Evolutionary conservation across 2,888 invertebrate species (phyloP).

Genomic region (Girardia tigrina): DNA sequence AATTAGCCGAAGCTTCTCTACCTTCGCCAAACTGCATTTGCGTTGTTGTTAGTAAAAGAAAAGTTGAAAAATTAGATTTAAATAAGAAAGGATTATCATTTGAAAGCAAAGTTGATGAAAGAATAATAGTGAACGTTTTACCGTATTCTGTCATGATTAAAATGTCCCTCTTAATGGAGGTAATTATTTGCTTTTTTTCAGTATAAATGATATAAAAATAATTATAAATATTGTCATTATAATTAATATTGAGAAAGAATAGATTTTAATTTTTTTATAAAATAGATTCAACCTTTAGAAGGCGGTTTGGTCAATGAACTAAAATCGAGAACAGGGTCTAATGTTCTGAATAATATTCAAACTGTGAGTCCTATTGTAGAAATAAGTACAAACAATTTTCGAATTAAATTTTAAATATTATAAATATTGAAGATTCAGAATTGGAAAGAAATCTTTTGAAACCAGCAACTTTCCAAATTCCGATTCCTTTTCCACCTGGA

Average conservation of each 20-base stretch:
- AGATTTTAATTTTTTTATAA: too few relatives aligned
- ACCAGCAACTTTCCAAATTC: not conserved
- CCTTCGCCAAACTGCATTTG: not conserved
- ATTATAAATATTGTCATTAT: too few relatives aligned
- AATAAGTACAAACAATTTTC: not conserved
- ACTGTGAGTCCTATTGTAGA: not conserved
- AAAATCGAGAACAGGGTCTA: not conserved
- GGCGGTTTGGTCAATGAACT: constrained; percentile 6
- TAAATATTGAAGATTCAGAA: not conserved
- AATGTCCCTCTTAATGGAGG: not conserved
- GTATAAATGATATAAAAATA: too few relatives aligned
- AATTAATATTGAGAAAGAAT: too few relatives aligned
- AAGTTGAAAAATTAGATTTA: not conserved
- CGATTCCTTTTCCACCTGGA: constrained; percentile 4
- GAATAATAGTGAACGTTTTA: not conserved
- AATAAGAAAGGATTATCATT: not conserved
- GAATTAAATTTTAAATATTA: not conserved
- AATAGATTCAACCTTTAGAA: not conserved
- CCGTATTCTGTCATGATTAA: not conserved
- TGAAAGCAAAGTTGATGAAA: constrained; percentile 8
- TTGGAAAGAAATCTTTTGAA: constrained; percentile 1
- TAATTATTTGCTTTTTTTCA: too few relatives aligned
- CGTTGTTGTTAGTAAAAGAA: not conserved
- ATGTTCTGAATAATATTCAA: not conserved
- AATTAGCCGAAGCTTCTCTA: not conserved